phyloP scores from a whole-genome alignment of 2,888 invertebrate species.

The Microctonus aethiopoides region DNA sequence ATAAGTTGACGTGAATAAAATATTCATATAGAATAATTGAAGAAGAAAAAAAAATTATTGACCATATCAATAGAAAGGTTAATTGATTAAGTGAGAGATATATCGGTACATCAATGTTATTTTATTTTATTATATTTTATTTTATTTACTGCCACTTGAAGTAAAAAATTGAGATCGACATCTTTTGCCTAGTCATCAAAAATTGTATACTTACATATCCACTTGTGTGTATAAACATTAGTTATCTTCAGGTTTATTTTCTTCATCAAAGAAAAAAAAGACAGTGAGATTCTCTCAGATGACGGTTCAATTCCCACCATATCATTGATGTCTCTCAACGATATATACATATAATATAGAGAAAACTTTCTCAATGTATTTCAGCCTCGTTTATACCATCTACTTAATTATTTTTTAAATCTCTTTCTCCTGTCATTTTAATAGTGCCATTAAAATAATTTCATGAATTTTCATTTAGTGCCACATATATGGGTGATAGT shows the following conservation, averaged over 20 bases:
- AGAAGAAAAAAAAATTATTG: conserved; percentile 1
- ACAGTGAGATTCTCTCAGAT: background rate
- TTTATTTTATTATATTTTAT: background rate
- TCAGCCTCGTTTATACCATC: background rate
- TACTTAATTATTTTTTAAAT: background rate
- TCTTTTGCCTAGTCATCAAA: conserved; percentile 24
- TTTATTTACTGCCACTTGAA: background rate
- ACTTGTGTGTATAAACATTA: background rate
- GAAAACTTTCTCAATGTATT: background rate
- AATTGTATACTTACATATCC: conserved; percentile 2
- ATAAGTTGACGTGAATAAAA: background rate
- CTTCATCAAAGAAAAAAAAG: background rate
- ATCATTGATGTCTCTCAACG: conserved; percentile 12
- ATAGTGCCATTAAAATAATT: background rate
- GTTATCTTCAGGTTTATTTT: background rate
- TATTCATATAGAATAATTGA: background rate
- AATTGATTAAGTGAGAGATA: background rate
- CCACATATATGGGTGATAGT: too few relatives aligned
- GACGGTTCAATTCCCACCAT: conserved; percentile 22
- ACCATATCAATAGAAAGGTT: background rate
- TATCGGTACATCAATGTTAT: background rate
- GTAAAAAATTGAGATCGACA: background rate
- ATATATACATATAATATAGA: too few relatives aligned
- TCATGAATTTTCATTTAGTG: background rate
- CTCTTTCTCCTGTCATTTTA: background rate